phyloP scores from a whole-genome alignment of 2,113 vertebrate species.

The Pica pica region DNA sequence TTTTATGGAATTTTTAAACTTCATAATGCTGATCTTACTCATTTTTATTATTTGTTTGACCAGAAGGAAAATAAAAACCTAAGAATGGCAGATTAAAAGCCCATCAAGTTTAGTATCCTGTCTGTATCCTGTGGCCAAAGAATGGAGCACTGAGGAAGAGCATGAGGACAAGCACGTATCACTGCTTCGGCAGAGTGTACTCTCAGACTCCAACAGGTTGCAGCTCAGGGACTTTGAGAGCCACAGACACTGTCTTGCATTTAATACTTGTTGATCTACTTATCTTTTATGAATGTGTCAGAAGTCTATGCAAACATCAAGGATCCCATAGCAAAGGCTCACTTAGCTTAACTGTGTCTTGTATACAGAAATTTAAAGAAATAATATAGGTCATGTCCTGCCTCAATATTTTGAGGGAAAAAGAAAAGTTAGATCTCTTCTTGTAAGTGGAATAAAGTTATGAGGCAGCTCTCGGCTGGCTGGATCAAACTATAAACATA shows the following conservation, averaged over 20 bases:
- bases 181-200: background rate
- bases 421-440: background rate
- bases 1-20: background rate
- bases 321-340: background rate
- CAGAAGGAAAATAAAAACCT: background rate
- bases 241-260: background rate
- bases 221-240: background rate
- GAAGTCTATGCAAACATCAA: background rate
- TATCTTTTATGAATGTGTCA: background rate
- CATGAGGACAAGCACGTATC: accelerated
- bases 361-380: background rate
- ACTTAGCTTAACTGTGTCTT: background rate
- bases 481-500: background rate
- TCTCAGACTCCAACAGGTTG: background rate
- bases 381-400: background rate
- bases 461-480: background rate
- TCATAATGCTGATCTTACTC: background rate
- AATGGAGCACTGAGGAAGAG: background rate
- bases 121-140: background rate
- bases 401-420: background rate
- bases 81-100: background rate
- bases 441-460: background rate
- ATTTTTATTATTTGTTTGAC: background rate
- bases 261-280: background rate
- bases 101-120: background rate